phyloP scores from a whole-genome alignment of 2,888 invertebrate genomes.

The Phortica magna region DNA sequence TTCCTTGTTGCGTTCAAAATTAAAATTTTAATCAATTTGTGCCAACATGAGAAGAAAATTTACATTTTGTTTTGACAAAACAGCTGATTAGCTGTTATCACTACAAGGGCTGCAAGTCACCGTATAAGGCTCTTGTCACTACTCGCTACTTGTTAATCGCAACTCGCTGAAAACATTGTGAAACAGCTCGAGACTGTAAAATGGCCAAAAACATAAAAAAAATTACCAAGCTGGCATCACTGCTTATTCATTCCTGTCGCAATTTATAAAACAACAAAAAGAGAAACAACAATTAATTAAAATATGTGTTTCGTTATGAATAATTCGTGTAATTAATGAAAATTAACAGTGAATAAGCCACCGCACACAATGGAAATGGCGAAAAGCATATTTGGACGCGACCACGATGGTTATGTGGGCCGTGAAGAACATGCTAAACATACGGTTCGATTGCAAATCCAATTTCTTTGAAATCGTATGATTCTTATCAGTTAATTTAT shows the following conservation, averaged over 20 bases:
- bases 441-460: constrained; percentile 79
- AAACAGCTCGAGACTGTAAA: too few species aligned
- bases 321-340: neutral
- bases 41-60: neutral
- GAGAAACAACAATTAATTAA: neutral
- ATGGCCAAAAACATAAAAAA: too few species aligned
- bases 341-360: constrained; percentile 7
- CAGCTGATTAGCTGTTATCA: too few species aligned
- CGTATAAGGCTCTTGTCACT: too few species aligned
- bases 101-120: too few species aligned
- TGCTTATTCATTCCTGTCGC: too few species aligned
- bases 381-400: constrained; percentile 92
- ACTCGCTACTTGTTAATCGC: too few species aligned
- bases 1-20: neutral
- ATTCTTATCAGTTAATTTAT: constrained; percentile 59
- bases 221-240: too few species aligned
- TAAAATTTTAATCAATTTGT: constrained; percentile 31
- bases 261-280: neutral
- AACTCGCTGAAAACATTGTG: too few species aligned
- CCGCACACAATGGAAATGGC: constrained; percentile 89
- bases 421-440: constrained; percentile 83
- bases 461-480: constrained; percentile 50
- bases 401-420: constrained; percentile 94
- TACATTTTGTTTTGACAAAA: too few species aligned
- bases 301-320: neutral